phyloP scores from a whole-genome alignment of 2,888 invertebrate species.

The Drosophila niveifrons region DNA sequence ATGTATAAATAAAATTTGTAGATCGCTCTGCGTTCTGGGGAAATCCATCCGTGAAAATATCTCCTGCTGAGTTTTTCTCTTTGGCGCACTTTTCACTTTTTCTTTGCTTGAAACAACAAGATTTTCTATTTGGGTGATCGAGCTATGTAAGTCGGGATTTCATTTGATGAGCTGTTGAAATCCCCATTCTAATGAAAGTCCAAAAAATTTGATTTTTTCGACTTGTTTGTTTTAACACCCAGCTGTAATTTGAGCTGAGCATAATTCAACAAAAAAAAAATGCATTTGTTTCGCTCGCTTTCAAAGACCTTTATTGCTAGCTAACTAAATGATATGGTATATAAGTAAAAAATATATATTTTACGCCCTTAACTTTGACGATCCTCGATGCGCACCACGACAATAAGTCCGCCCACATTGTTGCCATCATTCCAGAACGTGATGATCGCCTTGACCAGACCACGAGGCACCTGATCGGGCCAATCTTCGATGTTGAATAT shows the following conservation, averaged over 20 bases:
- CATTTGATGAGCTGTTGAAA: conserved; percentile 60
- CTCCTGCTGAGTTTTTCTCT: conserved; percentile 77
- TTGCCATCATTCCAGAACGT: conserved; percentile 68
- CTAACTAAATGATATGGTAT: conserved; percentile 6
- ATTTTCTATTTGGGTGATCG: conserved; percentile 12
- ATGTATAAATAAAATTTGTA: conserved; percentile 73
- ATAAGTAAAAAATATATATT: background rate
- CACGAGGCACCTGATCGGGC: conserved; percentile 79
- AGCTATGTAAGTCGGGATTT: conserved; percentile 31
- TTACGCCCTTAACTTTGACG: conserved; percentile 15
- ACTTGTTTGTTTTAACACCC: conserved; percentile 36
- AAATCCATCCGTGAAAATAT: conserved; percentile 79
- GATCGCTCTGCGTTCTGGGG: conserved; percentile 65
- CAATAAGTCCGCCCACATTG: conserved; percentile 69
- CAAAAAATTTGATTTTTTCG: conserved; percentile 55
- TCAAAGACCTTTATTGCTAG: conserved; percentile 55
- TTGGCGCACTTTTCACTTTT: conserved; percentile 44
- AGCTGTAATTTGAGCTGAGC: conserved; percentile 18
- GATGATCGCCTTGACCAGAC: conserved; percentile 72
- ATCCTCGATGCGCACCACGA: conserved; percentile 72
- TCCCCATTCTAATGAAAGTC: conserved; percentile 57
- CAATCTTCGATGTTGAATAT: conserved; percentile 72
- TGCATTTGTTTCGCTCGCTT: conserved; percentile 33
- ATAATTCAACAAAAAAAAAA: background rate
- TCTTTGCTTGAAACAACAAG: conserved; percentile 5